phyloP scores from a whole-genome alignment of 2,113 vertebrate species.

The Saccopteryx leptura region DNA sequence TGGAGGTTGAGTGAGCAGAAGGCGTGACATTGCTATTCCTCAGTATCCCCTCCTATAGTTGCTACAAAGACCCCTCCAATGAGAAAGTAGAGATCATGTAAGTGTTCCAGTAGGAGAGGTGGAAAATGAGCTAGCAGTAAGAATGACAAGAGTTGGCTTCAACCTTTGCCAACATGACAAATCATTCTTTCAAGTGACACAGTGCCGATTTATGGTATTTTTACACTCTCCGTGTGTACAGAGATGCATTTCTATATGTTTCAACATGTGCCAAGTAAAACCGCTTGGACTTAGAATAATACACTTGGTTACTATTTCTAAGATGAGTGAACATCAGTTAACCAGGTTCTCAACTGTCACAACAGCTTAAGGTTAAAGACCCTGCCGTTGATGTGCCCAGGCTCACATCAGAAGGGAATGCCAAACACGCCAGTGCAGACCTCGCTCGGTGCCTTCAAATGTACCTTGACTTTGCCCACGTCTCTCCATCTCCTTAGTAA shows the following conservation, averaged over 20 bases:
- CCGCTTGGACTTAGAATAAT: background rate
- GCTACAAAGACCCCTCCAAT: background rate
- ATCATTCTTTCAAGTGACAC: background rate
- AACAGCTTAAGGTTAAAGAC: background rate
- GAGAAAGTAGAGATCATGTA: background rate
- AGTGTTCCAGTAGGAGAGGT: background rate
- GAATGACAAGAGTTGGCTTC: background rate
- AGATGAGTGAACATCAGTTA: background rate
- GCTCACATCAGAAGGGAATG: background rate
- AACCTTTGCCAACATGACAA: background rate
- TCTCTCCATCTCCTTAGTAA: background rate
- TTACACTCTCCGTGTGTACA: background rate
- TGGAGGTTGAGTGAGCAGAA: background rate
- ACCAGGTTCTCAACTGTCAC: background rate
- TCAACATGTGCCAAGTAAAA: background rate
- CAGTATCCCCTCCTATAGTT: background rate
- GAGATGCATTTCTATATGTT: background rate
- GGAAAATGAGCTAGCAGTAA: background rate
- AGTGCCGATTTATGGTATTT: background rate
- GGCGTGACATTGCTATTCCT: background rate
- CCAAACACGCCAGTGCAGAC: background rate
- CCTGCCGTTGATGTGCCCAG: background rate
- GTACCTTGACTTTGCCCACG: background rate
- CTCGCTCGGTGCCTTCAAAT: background rate
- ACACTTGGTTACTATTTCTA: background rate